These are phyloP conservation scores for Mesocentrotus franciscanus DNA, from an alignment of 53 echinoderm and acorn worm genomes.

Conservation along the genomic window DNA sequence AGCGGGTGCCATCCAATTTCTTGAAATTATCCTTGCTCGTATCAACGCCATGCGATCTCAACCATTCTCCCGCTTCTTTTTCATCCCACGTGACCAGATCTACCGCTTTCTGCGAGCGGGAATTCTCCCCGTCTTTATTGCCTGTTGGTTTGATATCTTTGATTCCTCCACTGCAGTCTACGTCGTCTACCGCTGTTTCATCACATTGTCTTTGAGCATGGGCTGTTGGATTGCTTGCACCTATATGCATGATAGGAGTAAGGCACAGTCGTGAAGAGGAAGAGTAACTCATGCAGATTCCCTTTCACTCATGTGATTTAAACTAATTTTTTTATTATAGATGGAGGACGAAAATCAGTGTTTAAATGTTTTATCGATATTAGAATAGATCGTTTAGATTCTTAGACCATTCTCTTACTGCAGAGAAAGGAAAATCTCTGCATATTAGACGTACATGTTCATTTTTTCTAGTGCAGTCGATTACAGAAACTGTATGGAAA, in stretches of 20 bases:
- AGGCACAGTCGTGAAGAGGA: not conserved
- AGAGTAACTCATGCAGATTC: too few relatives aligned
- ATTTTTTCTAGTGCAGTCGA: too few relatives aligned
- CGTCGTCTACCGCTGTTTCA: not conserved
- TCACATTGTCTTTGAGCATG: too few relatives aligned
- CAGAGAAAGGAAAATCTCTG: too few relatives aligned
- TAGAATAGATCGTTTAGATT: not conserved
- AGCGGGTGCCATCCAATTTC: constrained; percentile 17
- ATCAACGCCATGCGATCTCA: constrained; percentile 4
- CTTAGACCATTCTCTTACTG: too few relatives aligned
- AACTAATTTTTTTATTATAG: too few relatives aligned
- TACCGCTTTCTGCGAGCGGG: not conserved
- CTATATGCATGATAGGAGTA: not conserved
- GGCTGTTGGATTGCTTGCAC: not conserved
- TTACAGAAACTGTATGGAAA: too few relatives aligned
- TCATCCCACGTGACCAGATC: not conserved
- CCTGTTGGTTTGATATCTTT: not conserved
- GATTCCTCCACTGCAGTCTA: too few relatives aligned
- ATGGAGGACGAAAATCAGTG: too few relatives aligned
- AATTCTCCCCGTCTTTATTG: not conserved
- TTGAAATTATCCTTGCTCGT: not conserved
- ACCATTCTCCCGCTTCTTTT: not conserved
- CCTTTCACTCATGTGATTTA: too few relatives aligned
- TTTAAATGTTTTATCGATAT: too few relatives aligned
- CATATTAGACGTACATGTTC: too few relatives aligned